phyloP scores from a whole-genome alignment of 2,888 invertebrate species.

The Drosophila antonietae region DNA sequence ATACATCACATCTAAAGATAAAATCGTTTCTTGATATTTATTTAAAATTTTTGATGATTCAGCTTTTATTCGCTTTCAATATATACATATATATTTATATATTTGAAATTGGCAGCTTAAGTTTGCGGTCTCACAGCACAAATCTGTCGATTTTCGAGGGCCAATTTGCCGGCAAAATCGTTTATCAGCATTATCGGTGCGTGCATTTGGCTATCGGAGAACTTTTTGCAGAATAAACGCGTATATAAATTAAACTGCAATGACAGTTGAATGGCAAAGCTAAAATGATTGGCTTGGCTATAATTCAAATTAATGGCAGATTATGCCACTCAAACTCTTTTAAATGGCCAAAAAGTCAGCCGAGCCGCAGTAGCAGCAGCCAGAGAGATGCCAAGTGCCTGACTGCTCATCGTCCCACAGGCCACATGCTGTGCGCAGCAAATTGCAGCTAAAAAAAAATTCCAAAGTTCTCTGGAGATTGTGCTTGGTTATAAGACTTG shows the following conservation, averaged over 20 bases:
- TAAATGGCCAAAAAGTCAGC: conserved; percentile 74
- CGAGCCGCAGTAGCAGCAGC: conserved; percentile 41
- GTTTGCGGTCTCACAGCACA: conserved; percentile 17
- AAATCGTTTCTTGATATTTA: neutral
- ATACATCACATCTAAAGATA: neutral
- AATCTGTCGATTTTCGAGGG: conserved; percentile 28
- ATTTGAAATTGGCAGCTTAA: conserved; percentile 21
- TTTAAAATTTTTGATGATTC: neutral
- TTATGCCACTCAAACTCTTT: conserved; percentile 74
- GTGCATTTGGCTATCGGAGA: conserved; percentile 47
- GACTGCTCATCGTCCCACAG: conserved; percentile 6
- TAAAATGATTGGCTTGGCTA: conserved; percentile 72
- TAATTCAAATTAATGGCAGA: conserved; percentile 80
- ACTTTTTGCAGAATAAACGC: conserved; percentile 18
- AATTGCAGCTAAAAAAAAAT: conserved; percentile 21
- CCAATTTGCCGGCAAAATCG: conserved; percentile 33
- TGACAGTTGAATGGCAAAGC: conserved; percentile 72
- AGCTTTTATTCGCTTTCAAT: neutral
- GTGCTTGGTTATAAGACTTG: neutral
- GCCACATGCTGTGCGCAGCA: conserved; percentile 19
- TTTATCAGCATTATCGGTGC: conserved; percentile 59
- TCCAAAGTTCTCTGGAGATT: neutral
- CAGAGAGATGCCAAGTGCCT: conserved; percentile 55
- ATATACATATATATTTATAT: neutral
- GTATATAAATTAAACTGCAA: conserved; percentile 65